Conservation (phyloP, 2,797 vertebrate species). For the Uromys caudimaculatus region DNA sequence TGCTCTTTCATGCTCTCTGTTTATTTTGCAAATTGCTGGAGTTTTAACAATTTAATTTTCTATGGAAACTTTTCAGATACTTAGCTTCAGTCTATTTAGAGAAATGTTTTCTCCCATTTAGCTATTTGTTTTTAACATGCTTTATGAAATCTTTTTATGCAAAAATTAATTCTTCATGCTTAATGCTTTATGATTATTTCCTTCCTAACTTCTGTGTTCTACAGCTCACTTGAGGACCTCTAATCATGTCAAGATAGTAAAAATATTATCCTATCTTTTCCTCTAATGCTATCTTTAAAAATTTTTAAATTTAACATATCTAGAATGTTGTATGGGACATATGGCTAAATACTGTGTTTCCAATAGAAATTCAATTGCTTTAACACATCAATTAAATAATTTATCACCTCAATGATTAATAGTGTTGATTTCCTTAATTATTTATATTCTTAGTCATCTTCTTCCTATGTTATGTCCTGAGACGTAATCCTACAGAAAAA, state of each 20-base stretch:
- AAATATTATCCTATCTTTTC: background rate
- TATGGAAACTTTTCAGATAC: background rate
- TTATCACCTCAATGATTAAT: background rate
- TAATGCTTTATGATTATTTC: background rate
- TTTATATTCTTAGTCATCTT: background rate
- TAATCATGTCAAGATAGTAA: background rate
- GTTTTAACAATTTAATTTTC: background rate
- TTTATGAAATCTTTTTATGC: background rate
- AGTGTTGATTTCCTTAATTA: background rate
- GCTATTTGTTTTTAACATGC: background rate
- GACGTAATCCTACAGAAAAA: background rate
- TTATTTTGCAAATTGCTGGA: background rate
- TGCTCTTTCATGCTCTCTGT: background rate
- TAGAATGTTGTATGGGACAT: background rate
- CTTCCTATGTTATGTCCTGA: background rate
- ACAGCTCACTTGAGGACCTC: background rate
- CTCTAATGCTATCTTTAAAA: background rate
- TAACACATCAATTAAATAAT: background rate
- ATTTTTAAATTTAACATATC: background rate
- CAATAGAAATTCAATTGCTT: background rate
- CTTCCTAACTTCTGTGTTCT: background rate
- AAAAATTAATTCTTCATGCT: background rate
- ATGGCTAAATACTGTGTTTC: background rate
- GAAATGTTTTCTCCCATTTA: background rate
- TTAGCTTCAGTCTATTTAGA: background rate